Percentiles rank a stretch among this genome's conserved stretches.
phyloP scores from a whole-genome alignment of 2,797 vertebrate genomes.

The Crax fasciolata region DNA sequence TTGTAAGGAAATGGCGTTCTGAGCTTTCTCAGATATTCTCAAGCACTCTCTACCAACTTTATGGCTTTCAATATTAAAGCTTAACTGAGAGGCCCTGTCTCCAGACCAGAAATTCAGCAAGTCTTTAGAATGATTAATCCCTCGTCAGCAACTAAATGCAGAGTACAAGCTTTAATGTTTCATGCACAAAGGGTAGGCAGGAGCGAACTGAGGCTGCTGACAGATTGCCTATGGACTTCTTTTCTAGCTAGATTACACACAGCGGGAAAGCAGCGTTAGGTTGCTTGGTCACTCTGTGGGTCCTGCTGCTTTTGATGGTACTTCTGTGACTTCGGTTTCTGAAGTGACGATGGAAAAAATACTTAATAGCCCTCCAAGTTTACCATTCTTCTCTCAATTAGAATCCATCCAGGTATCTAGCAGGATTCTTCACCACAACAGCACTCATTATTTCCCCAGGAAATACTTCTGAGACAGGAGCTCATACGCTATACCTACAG shows the following conservation, averaged over 20 bases:
- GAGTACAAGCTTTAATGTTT: background rate
- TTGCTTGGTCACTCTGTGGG: background rate
- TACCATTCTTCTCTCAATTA: background rate
- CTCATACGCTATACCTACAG: rapidly evolving
- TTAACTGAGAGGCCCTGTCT: background rate
- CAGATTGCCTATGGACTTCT: background rate
- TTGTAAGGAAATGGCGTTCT: background rate
- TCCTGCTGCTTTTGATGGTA: background rate
- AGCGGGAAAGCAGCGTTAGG: background rate
- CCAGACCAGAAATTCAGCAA: background rate
- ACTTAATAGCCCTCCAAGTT: background rate
- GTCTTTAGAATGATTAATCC: background rate
- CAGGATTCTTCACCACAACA: background rate
- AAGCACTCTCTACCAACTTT: background rate
- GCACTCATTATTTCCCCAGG: background rate
- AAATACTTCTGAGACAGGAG: background rate
- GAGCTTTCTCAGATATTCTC: background rate
- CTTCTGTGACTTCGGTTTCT: background rate
- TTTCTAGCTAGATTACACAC: background rate
- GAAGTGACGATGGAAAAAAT: background rate
- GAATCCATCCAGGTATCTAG: background rate
- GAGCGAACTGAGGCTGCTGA: rapidly evolving
- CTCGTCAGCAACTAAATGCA: background rate
- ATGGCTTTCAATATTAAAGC: background rate
- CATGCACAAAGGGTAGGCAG: background rate